These are phyloP conservation scores for Coelogynopora nodosa DNA, from an alignment of 2,888 invertebrate genomes.

Conservation along the genomic window DNA sequence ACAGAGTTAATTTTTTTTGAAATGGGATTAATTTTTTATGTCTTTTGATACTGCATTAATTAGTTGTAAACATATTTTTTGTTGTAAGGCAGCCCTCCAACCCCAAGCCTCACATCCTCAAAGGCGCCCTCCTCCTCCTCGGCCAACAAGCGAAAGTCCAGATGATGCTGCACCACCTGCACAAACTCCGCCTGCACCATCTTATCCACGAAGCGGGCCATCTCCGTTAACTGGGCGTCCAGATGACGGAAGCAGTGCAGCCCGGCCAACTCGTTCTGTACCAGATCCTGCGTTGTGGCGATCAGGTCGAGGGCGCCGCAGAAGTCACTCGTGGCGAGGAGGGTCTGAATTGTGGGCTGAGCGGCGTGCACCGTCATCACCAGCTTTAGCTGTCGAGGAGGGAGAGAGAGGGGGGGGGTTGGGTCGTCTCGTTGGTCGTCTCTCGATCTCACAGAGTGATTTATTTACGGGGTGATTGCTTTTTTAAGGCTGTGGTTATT, in stretches of 20 bases:
- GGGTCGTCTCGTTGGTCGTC: too few species aligned
- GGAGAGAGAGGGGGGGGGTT: too few species aligned
- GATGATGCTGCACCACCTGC: constrained; percentile 57
- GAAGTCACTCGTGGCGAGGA: constrained; percentile 90
- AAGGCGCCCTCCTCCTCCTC: not conserved
- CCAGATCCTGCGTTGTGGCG: constrained; percentile 87
- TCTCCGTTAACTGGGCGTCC: constrained; percentile 87
- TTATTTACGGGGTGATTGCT: too few species aligned
- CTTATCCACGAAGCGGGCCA: constrained; percentile 89
- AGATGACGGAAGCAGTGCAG: constrained; percentile 88
- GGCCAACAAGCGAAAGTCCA: not conserved
- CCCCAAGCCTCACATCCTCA: constrained; percentile 21
- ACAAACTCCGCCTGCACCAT: constrained; percentile 93
- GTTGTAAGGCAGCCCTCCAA: too few species aligned
- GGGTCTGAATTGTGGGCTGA: constrained; percentile 88
- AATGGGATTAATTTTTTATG: too few species aligned
- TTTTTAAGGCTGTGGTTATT: too few species aligned
- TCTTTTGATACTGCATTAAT: too few species aligned
- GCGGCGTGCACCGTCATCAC: constrained; percentile 95
- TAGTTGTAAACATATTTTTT: too few species aligned
- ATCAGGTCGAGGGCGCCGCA: constrained; percentile 94
- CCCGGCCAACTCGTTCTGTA: constrained; percentile 81
- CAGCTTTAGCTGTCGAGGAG: constrained; percentile 70
- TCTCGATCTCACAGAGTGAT: too few species aligned
- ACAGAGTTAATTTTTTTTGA: too few species aligned